Evolutionary conservation across 2,797 vertebrate species (phyloP).

Genomic region (Sylvia borin): DNA sequence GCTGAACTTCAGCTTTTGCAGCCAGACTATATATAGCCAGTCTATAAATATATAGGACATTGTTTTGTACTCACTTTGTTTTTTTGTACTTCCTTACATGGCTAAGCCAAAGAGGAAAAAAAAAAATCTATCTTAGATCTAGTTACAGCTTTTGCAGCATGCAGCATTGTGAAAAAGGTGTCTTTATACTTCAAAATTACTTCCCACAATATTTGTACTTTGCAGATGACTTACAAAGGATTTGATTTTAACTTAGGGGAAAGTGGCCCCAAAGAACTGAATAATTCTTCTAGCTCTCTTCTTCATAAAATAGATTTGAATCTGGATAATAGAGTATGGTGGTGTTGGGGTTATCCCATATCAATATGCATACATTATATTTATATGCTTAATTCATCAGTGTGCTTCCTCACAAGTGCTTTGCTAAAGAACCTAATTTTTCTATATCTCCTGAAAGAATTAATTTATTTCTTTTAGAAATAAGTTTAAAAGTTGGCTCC

Average conservation of each 20-base stretch:
- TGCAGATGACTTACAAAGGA: background rate
- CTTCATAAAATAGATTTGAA: background rate
- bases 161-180: background rate
- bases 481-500: background rate
- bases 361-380: background rate
- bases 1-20: background rate
- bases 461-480: background rate
- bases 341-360: background rate
- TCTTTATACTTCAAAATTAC: background rate
- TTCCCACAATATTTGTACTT: background rate
- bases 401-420: background rate
- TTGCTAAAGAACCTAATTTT: background rate
- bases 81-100: background rate
- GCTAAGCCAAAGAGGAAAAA: background rate
- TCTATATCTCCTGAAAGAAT: background rate
- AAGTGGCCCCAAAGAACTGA: background rate
- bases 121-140: background rate
- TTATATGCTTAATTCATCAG: background rate
- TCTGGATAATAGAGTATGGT: background rate
- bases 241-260: background rate
- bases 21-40: background rate
- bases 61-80: background rate
- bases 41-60: conserved; percentile 14
- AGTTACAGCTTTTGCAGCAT: background rate
- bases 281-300: background rate